Base-by-base conservation (phyloP, 2,113 vertebrate species). In the Thermophis baileyi region DNA sequence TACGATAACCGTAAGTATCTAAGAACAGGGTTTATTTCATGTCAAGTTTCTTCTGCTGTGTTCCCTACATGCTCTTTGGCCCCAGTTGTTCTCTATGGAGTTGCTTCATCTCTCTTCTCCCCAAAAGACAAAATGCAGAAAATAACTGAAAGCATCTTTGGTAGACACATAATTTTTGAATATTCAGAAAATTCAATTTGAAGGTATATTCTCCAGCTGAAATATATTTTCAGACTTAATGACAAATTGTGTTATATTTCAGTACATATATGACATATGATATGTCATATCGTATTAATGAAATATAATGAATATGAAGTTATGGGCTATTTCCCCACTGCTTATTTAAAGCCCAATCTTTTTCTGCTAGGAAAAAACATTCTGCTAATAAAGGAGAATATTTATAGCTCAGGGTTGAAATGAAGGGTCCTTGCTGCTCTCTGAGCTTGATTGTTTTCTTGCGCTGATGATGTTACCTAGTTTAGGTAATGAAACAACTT, bases 1-100 rank as follows among this genome's bases (percentile, higher is more conserved):
- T 99, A 99, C 87, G 99, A 99, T 97, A 99, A 99, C 97, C 97
- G 99, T 99, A 97, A 99, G 99, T 99, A 94, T 90, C 85, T 44
- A 30, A 1, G 1, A 55, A 30, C 30, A 14, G 4, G 30, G 7
- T 81, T 47, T 81, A 11, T 47, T 46, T 24, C 6, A n/a, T 54
- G 18, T 89, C 53, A 12, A 6, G 24, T 91, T 87, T 86, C 53
- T 20, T 10, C 44, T 86, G 49, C 46, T 25, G 8, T 40, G 53
- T 44, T 44, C 35, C 51, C 35, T 89, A 2, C 35, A 4, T 55
- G 22, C 7, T 24, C 49, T n/a, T 74, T 90, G 20, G 57, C 27
- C 27, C 16, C 27, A 90, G 9, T 49, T 9, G 20, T 18, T 90
- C 57, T 69, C n/a, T 22, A 5, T 55, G 51, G 18, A 89, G 18